These are phyloP conservation scores for Heteronetta atricapilla DNA, from an alignment of 2,113 vertebrate species.

Conservation along the genomic window DNA sequence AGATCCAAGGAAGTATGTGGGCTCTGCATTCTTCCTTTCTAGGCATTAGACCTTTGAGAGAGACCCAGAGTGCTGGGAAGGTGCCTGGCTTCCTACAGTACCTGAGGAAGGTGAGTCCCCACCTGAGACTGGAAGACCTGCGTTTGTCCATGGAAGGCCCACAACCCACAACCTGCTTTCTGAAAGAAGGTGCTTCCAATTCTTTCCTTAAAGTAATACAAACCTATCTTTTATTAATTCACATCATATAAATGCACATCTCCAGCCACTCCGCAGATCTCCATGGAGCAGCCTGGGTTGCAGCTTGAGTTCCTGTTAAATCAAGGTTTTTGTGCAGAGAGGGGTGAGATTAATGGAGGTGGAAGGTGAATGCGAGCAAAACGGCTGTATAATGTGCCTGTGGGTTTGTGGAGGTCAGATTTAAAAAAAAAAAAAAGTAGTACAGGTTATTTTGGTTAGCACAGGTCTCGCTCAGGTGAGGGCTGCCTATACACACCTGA, in stretches of 20 bases:
- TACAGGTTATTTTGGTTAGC: neutral
- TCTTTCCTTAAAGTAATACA: neutral
- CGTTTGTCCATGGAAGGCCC: neutral
- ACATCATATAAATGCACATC: neutral
- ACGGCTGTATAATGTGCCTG: neutral
- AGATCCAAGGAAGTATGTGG: neutral
- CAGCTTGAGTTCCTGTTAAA: neutral
- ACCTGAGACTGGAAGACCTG: neutral
- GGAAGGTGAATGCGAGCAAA: neutral
- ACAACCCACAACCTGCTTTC: neutral
- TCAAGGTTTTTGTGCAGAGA: neutral
- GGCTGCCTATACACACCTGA: neutral
- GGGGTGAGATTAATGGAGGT: neutral
- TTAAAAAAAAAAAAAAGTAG: neutral
- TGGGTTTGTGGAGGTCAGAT: neutral
- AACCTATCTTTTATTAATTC: neutral
- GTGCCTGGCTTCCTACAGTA: neutral
- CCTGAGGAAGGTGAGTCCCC: neutral
- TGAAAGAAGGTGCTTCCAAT: neutral
- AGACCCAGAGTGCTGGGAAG: neutral
- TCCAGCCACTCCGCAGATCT: neutral
- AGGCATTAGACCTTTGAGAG: rapidly evolving
- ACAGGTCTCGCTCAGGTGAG: neutral
- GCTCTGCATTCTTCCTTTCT: neutral
- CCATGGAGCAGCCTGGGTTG: neutral